Base-by-base conservation (phyloP, 2,113 vertebrate genomes). In the Heterochromis multidens region DNA sequence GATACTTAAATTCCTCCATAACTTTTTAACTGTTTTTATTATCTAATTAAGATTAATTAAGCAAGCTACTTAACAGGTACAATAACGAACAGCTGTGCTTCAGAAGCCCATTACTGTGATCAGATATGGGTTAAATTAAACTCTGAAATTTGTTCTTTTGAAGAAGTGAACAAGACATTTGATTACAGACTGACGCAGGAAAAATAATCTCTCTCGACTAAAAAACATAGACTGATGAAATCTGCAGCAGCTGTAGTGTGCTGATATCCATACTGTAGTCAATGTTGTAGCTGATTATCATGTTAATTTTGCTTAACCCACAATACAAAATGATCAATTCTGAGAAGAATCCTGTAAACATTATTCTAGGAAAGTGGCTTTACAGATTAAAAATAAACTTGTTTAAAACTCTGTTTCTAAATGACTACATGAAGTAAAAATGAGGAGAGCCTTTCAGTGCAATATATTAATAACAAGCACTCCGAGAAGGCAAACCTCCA, bases 31-130 rank as follows among this genome's bases (percentile, higher is more conserved):
- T 74, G 17, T 76, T 23, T 56, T 82, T 77, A 89, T 86, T 80
- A 83, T 74, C 72, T 91, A 58, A 88, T 84, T 2, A 13, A n/a
- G 79, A 65, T 89, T 63, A 91, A 83, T 86, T 14, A 14, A 43
- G 79, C 7, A 61, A 84, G 91, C 60, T 85, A 83, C 89, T 88
- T 82, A 54, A 43, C 11, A 29, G 46, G 54, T 59, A 83, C 33
- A 70, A 49, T 77, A 54, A 67, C 35, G 74, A 70, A 87, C 40
- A 85, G 76, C 81, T 88, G 54, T n/a, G 33, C 52, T 67, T 54
- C 29, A 70, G 79, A 40, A 84, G 72, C 85, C 61, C 49, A 16
- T 58, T 70, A 14, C 49, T 63, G 54, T 27, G 12, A 80, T 56
- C 17, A 43, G 49, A 63, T 62, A 82, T 3, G 17, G 49, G 56